Conservation (phyloP, 2,888 invertebrate genomes). For the Cancer borealis region DNA sequence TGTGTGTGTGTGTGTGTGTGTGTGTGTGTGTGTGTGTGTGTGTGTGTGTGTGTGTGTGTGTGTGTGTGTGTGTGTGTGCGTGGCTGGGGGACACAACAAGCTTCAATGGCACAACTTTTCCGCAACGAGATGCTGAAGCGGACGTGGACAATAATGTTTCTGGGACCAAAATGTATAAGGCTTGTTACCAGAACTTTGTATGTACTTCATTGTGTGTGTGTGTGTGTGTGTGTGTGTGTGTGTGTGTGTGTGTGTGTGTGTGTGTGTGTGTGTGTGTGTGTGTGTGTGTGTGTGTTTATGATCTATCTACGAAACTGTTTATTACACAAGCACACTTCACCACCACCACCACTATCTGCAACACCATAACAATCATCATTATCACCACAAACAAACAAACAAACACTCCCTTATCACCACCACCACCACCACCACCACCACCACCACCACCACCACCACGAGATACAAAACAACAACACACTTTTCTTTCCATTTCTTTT, state of each 20-base stretch:
- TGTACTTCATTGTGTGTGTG: conserved; percentile 38
- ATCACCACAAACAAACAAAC: too few species aligned
- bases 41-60: conserved; percentile 20
- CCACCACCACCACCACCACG: background rate
- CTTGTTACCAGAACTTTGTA: conserved; percentile 13
- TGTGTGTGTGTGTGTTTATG: background rate
- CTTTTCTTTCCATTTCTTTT: background rate
- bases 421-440: background rate
- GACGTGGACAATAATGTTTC: background rate
- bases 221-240: conserved; percentile 51
- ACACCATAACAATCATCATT: background rate
- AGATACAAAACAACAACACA: background rate
- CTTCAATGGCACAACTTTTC: background rate
- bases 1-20: conserved; percentile 20
- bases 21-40: conserved; percentile 16
- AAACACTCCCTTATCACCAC: too few species aligned
- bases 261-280: conserved; percentile 50
- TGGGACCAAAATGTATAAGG: background rate
- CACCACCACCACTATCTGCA: too few species aligned
- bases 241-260: conserved; percentile 52
- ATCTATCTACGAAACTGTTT: background rate
- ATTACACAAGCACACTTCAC: background rate
- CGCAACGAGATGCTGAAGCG: background rate
- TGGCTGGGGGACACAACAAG: background rate
- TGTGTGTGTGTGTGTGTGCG: conserved; percentile 20